A percentile compares a stretch with the other conserved stretches of the same genome.
Evolutionary conservation across 2,113 vertebrate species (phyloP).

Genomic region (Columbina picui): DNA sequence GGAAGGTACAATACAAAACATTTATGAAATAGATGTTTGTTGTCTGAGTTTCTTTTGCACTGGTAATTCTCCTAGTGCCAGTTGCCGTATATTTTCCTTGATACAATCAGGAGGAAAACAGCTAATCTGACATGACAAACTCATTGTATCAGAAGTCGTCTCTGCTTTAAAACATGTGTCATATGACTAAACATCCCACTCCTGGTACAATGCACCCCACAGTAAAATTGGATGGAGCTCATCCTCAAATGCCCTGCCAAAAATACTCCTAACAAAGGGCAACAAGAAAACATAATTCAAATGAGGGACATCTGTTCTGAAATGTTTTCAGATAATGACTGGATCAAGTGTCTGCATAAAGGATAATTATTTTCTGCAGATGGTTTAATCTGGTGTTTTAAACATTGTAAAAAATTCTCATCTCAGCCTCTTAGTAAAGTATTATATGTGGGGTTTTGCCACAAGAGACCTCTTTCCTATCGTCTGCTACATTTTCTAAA

Average conservation of each 20-base stretch:
- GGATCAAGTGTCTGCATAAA: constrained; percentile 58
- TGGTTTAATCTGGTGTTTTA: constrained; percentile 59
- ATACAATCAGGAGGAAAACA: constrained; percentile 21
- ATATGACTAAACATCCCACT: constrained; percentile 32
- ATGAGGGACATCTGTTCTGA: constrained; percentile 71
- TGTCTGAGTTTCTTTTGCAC: not conserved
- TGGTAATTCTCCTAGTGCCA: not conserved
- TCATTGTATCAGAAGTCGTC: constrained; percentile 57
- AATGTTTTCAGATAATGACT: constrained; percentile 71
- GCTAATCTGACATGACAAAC: constrained; percentile 43
- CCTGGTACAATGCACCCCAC: constrained; percentile 38
- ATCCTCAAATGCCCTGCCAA: constrained; percentile 52
- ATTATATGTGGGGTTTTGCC: not conserved
- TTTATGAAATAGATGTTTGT: not conserved
- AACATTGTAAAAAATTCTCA: not conserved
- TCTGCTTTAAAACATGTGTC: constrained; percentile 51
- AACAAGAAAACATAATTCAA: constrained; percentile 71
- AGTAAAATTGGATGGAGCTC: constrained; percentile 46
- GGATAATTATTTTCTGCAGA: constrained; percentile 73
- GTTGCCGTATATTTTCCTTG: not conserved
- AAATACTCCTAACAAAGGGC: constrained; percentile 62
- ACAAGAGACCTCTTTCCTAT: not conserved
- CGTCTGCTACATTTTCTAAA: not conserved
- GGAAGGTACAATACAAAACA: not conserved
- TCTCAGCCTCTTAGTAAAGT: not conserved